phyloP scores from a whole-genome alignment of 92 coral and sea anemone species.

The Plumapathes pennacea region DNA sequence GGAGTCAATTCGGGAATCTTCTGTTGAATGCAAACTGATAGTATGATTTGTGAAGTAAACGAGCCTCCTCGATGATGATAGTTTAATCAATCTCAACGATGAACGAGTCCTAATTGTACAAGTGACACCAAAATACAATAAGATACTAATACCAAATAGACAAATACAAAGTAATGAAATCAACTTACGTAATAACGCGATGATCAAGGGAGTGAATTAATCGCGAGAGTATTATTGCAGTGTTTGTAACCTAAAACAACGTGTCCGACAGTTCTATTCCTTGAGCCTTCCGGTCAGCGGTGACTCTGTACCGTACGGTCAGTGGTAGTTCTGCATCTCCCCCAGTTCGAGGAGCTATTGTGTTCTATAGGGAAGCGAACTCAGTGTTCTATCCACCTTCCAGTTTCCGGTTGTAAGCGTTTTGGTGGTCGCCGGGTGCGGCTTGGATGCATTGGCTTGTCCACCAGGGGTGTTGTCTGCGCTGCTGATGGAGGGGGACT shows the following conservation, averaged over 20 bases:
- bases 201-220: neutral
- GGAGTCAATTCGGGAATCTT: no score
- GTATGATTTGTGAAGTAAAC: no score
- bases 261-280: no score
- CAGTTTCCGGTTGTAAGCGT: slow-evolving; percentile 53
- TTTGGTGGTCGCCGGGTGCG: slow-evolving; percentile 35
- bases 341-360: slow-evolving; percentile 8
- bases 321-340: slow-evolving; percentile 7
- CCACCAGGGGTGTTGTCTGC: slow-evolving; percentile 1
- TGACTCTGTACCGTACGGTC: neutral
- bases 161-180: no score
- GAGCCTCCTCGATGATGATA: no score
- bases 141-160: no score
- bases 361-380: slow-evolving; percentile 16
- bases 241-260: no score
- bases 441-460: slow-evolving; percentile 10
- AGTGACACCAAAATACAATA: no score
- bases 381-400: slow-evolving; percentile 27
- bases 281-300: no score
- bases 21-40: no score
- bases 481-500: slow-evolving; percentile 2
- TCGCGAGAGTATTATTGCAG: neutral
- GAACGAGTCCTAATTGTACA: no score
- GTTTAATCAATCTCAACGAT: no score
- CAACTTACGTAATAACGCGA: neutral